Evolutionary conservation across 2,888 invertebrate genomes (phyloP), one percentile per base, ranked within the genome.

Genomic region (Byasa hedistus): DNA sequence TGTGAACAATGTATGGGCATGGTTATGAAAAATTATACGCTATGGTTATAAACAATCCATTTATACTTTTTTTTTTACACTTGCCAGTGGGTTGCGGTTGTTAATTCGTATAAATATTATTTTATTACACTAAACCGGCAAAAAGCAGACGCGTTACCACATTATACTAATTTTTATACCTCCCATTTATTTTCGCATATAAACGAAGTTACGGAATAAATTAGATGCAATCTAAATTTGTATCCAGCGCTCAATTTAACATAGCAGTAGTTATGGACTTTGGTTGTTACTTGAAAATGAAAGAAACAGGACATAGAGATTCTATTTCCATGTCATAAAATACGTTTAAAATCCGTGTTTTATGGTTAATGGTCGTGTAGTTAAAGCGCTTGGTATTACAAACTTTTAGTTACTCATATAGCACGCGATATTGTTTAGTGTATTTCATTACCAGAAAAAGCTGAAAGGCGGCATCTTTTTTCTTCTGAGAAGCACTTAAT

Each of bases 121-220:
- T 44, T 44, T 44, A 19, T 15, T 12, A 44, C 15, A 2, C 44
- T 15, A 44, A 44, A 44, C 15, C 17, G 15, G 19, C 15, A 15
- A 44, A 44, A 44, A 44, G 3, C 15, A 44, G 44, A 52, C 52
- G 22, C 12, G 21, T 52, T 52, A 19, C 22, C n/a, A 52, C 52
- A 21, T 52, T 21, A 52, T 21, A 19, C 10, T 21, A 52, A 22
- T 52, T 52, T 52, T 52, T 52, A 19, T 52, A 21, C n/a, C 21
- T 21, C 52, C 12, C 52, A 22, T 52, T 52, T 22, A 56, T 56
- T 56, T 55, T 56, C 56, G 27, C 23, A 24, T 27, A 24, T 56
- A 56, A 24, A 56, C 21, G 19, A 44, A 19, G 19, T 44, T 44
- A 44, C 19, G 44, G 27, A 56, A 56, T 24, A 15, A 56, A 56